Base-by-base conservation (phyloP, 2,113 vertebrate species). In the Mus spicilegus region DNA sequence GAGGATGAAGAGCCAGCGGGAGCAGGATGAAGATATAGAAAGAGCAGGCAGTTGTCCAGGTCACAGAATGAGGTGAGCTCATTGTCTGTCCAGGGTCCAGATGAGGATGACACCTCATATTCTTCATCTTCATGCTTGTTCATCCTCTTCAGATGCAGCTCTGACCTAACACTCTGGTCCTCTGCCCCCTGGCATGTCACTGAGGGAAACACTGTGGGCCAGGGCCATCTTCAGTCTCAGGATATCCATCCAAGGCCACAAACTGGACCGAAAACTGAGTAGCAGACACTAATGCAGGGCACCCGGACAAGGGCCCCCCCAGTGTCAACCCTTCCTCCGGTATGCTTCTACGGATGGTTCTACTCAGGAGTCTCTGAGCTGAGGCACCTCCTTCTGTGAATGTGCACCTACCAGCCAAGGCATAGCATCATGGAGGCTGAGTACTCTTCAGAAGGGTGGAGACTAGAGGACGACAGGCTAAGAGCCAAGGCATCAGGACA, bases 31-130 rank as follows among this genome's bases (percentile, higher is more conserved):
- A 14, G 1, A 42, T n/a, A 63, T 33, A n/a, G 46, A 1, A 3
- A 5, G 26, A 6, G 1, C 0, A 26, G 80, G 86, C 0, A 0
- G 69, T 1, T 7, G 4, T 16, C 30, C 2, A 2, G 75, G 4
- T 69, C 42, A 69, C 30, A 33, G 42, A 42, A 28, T 30, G 6
- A 51, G 19, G 30, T 22, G 6, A 30, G 2, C 22, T 87, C n/a
- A 73, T 12, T 75, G 72, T 73, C 70, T 17, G 75, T 3, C 26
- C 51, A 11, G 46, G 39, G 17, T 87, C 63, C 63, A 67, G 42
- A 69, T 67, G 8, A 1, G 13, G 17, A 2, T 0, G 0, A 20
- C 4, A 0, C 7, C 16, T 42, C 56, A n/a, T 0, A 19, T 49
- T 63, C 65, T 67, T 67, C 65, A 78, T 80, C 70, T 13, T 67